These are phyloP conservation scores for Crotalus adamanteus DNA, from an alignment of 2,797 vertebrate species.

Conservation along the genomic window DNA sequence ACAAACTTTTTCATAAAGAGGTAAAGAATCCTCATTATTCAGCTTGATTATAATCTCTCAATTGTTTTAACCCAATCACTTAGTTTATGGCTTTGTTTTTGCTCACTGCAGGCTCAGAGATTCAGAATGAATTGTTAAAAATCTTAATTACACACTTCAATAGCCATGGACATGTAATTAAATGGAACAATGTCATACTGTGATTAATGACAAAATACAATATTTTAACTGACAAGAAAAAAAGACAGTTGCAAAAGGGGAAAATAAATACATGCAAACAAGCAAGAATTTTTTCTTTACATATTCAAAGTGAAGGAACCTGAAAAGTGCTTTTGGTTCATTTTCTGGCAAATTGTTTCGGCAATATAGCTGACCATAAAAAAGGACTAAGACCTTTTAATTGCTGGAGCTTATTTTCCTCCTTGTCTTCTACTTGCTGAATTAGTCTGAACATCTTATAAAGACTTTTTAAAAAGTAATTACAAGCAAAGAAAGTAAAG, in stretches of 20 bases:
- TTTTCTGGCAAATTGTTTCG: conserved; percentile 41
- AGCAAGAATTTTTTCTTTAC: not conserved
- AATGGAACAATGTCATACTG: conserved; percentile 58
- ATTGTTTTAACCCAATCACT: conserved; percentile 54
- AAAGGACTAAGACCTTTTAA: conserved; percentile 29
- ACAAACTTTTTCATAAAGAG: conserved; percentile 55
- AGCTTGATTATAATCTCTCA: conserved; percentile 56
- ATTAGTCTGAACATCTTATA: no score
- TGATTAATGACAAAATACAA: conserved; percentile 64
- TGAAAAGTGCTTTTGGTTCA: conserved; percentile 7
- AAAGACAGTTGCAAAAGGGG: conserved; percentile 40
- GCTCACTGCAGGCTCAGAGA: conserved; percentile 53
- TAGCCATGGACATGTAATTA: conserved; percentile 61
- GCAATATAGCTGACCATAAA: conserved; percentile 32
- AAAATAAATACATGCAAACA: conserved; percentile 21
- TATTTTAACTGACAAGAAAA: conserved; percentile 63
- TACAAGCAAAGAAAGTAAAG: not conserved
- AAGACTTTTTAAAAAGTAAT: not conserved
- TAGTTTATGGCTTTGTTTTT: conserved; percentile 59
- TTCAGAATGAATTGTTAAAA: conserved; percentile 62
- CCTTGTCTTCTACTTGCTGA: not conserved
- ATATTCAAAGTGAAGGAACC: conserved; percentile 36
- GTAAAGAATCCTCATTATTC: conserved; percentile 52
- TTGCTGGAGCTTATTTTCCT: conserved; percentile 22
- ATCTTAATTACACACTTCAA: conserved; percentile 60